Evolutionary conservation across 2,113 vertebrate species (phyloP).

Genomic region (Ptyas mucosa): DNA sequence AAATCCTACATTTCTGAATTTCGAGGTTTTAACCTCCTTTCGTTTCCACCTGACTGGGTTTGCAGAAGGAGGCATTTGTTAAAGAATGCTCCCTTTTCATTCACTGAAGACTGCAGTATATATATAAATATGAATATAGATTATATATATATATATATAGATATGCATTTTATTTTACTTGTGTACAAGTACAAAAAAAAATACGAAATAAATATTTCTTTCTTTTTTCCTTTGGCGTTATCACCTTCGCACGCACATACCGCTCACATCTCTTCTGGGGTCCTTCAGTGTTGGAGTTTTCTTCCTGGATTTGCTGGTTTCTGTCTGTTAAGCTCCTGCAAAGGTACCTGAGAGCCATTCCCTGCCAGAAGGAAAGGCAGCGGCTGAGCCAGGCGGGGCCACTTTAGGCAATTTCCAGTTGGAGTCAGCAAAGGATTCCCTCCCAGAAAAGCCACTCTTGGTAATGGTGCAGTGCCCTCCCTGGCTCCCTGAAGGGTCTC

Average conservation of each 20-base stretch:
- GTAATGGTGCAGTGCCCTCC: neutral
- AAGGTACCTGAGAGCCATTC: neutral
- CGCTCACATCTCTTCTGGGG: neutral
- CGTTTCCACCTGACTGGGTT: slow-evolving; percentile 78
- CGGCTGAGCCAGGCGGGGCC: slow-evolving; percentile 1
- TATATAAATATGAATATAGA: slow-evolving; percentile 85
- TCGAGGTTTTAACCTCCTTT: slow-evolving; percentile 63
- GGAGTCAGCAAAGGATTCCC: slow-evolving; percentile 22
- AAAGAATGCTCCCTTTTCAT: slow-evolving; percentile 83
- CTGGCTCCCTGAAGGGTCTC: rapidly evolving
- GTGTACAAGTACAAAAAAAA: slow-evolving; percentile 90
- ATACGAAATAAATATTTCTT: slow-evolving; percentile 85
- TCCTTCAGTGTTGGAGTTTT: neutral
- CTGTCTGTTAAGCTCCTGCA: too few species aligned
- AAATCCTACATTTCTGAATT: slow-evolving; percentile 73
- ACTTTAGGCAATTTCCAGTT: slow-evolving; percentile 23
- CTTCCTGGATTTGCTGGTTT: neutral
- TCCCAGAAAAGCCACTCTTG: neutral
- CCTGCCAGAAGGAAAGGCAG: neutral
- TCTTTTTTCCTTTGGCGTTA: slow-evolving; percentile 54
- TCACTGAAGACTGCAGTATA: slow-evolving; percentile 80
- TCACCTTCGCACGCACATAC: neutral
- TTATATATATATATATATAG: slow-evolving; percentile 81
- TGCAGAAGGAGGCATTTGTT: slow-evolving; percentile 80
- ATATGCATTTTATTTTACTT: slow-evolving; percentile 99